Base-by-base conservation (phyloP, 2,113 vertebrate genomes). In the Amphilophus citrinellus region DNA sequence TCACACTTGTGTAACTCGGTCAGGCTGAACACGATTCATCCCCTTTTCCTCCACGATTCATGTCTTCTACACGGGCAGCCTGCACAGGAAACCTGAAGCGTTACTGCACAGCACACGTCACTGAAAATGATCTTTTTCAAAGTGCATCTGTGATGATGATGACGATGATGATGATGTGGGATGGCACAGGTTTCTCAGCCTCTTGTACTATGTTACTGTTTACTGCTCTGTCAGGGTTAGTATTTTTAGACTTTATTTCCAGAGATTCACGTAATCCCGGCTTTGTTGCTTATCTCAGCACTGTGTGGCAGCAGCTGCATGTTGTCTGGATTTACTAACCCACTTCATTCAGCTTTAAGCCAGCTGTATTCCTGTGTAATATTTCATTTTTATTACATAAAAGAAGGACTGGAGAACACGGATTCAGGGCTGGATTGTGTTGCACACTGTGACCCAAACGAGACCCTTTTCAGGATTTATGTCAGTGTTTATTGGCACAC, bases 221-320 rank as follows among this genome's bases (percentile, higher is more conserved):
- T 73, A 56, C 44, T 56, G 47, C 32, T 56, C 68, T 35, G 10
- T 35, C 61, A 11, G 14, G n/a, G 47, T 79, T 78, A 65, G 56
- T 35, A 62, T 73, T 82, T 84, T 83, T 53, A 63, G 77, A 57
- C 63, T 81, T 35, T 60, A 32, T 68, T 4, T 58, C 17, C 78
- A 84, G 79, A 77, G 87, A 87, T 66, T 85, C 50, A n/a, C 61
- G 6, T 94, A 94, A 94, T 94, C 92, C 87, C 76, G 1, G 88
- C 61, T 93, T 92, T 93, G 84, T 87, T 91, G 82, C 81, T 93
- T 92, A 94, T 94, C 92, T 91, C 80, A 86, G 79, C 71, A 62
- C 56, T 87, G 76, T 80, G 71, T 56, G 66, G 87, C 73, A 82
- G 68, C 66, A 32, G 77, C 90, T 87, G 86, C 79, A 82, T 83